phyloP scores from a whole-genome alignment of 2,888 invertebrate species.

The Gortyna flavago region DNA sequence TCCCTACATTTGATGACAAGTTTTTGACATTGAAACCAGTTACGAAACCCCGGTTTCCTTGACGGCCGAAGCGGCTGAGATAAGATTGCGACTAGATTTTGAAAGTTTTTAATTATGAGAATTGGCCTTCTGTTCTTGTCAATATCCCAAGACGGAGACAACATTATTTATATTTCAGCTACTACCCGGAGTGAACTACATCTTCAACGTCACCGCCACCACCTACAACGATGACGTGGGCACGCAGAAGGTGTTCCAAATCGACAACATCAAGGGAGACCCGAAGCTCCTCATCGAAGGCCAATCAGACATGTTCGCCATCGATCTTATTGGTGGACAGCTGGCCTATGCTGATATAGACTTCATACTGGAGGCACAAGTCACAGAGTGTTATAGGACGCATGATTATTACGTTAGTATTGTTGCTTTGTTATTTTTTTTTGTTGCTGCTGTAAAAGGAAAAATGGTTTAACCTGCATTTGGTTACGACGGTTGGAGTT shows the following conservation, averaged over 20 bases:
- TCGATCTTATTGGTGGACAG: conserved; percentile 76
- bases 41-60: no score
- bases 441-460: not conserved
- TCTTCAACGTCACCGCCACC: conserved; percentile 75
- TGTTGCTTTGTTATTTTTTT: not conserved
- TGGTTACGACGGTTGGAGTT: no score
- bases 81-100: no score
- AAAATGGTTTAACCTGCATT: not conserved
- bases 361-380: conserved; percentile 75
- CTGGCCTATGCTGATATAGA: conserved; percentile 72
- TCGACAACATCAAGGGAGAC: conserved; percentile 76
- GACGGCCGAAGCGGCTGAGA: no score
- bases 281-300: conserved; percentile 74
- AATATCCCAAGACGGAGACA: not conserved
- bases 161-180: conserved; percentile 68
- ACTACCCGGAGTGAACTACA: conserved; percentile 76
- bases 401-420: conserved; percentile 81
- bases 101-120: no score
- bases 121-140: no score
- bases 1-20: no score
- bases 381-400: conserved; percentile 77
- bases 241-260: conserved; percentile 72
- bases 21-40: no score
- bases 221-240: conserved; percentile 45
- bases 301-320: conserved; percentile 74